Evolutionary conservation across 1,140 invertebrate genomes (phyloP).

Genomic region (Frieseomelitta varia): DNA sequence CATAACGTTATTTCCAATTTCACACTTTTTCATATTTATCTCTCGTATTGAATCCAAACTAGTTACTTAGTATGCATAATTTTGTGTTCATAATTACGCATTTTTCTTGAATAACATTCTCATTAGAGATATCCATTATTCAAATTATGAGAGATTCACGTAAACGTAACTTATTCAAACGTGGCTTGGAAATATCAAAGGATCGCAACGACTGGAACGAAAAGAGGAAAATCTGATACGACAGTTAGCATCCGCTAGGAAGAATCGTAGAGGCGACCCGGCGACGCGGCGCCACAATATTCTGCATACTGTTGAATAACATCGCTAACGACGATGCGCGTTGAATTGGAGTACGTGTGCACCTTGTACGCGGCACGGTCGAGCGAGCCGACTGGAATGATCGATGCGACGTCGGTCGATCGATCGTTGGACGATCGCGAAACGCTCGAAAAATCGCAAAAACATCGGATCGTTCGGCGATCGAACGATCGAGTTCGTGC

Average conservation of each 20-base stretch:
- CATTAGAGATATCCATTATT: too few species aligned
- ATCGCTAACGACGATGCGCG: conserved; percentile 5
- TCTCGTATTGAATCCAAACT: too few species aligned
- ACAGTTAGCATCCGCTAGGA: not conserved
- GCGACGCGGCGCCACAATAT: conserved; percentile 6
- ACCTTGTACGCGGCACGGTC: not conserved
- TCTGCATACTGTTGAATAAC: not conserved
- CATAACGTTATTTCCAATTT: too few species aligned
- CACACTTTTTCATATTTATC: too few species aligned
- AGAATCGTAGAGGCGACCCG: too few species aligned
- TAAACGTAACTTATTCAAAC: not conserved
- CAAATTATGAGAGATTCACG: too few species aligned
- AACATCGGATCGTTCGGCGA: not conserved
- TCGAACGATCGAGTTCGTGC: conserved; percentile 16
- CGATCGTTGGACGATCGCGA: not conserved
- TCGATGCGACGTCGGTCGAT: conserved; percentile 24
- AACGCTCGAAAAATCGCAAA: conserved; percentile 42
- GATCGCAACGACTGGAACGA: not conserved
- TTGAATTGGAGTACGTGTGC: not conserved
- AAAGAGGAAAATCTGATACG: not conserved
- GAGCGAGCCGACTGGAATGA: conserved; percentile 2
- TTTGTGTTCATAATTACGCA: too few species aligned
- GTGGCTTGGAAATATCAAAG: not conserved
- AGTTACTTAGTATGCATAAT: too few species aligned
- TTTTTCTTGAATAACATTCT: too few species aligned